Conservation (phyloP, 2,797 vertebrate species). For the Heterohyrax brucei region DNA sequence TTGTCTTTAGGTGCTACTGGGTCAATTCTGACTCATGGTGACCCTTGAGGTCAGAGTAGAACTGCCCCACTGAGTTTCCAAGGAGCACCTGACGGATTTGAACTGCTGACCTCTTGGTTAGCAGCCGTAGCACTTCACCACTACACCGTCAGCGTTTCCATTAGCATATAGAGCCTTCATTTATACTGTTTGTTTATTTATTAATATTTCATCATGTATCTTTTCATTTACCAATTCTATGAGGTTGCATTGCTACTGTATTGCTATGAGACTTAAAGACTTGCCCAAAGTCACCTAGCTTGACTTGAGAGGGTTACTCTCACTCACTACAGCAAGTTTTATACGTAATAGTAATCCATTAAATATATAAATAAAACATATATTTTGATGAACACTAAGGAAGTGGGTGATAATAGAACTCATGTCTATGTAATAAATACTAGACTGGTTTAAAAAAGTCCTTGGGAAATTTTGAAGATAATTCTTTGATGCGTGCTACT, state of each 20-base stretch:
- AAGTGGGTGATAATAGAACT: neutral
- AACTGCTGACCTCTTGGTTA: no score
- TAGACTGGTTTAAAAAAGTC: neutral
- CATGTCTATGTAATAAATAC: neutral
- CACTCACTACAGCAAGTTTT: neutral
- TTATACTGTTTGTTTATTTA: neutral
- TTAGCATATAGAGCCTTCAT: neutral
- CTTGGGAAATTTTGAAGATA: neutral
- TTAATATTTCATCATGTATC: neutral
- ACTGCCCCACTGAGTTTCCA: no score
- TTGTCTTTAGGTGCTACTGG: no score
- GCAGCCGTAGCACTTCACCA: no score
- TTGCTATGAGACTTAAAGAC: neutral
- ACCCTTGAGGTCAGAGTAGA: no score
- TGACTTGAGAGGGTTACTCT: neutral
- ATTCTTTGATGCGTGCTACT: neutral
- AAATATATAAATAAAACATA: neutral
- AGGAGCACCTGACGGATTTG: no score
- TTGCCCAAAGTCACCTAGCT: neutral
- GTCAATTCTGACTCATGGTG: no score
- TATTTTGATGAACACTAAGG: neutral
- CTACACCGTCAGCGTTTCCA: no score
- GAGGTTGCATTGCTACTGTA: neutral
- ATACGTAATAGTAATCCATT: neutral
- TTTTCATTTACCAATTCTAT: neutral